Conservation (phyloP, 2,888 invertebrate species). For the Tenthredo notha region DNA sequence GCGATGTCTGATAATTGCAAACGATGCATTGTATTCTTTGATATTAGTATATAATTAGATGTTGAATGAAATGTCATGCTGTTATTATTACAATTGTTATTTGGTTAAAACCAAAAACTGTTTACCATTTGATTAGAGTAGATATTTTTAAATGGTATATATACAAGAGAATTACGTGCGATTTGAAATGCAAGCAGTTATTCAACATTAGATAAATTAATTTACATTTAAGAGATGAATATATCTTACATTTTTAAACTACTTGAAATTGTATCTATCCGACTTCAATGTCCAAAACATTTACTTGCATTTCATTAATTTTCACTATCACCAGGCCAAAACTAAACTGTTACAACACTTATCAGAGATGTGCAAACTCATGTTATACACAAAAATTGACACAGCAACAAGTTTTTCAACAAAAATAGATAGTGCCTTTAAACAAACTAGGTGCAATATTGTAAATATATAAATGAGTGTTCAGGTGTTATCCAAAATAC, state of each 20-base stretch:
- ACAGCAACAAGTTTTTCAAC: not conserved
- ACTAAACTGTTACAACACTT: conserved; percentile 24
- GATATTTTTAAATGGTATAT: conserved; percentile 60
- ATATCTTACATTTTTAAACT: not conserved
- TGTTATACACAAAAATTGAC: conserved; percentile 24
- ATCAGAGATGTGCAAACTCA: conserved; percentile 42
- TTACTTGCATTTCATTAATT: conserved; percentile 51
- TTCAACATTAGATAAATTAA: not conserved
- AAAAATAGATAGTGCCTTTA: conserved; percentile 7
- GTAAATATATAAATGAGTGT: not conserved
- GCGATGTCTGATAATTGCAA: not conserved
- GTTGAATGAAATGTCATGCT: conserved; percentile 73
- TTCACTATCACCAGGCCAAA: conserved; percentile 49
- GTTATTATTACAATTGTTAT: conserved; percentile 65
- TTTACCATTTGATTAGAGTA: not conserved
- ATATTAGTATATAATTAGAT: conserved; percentile 6
- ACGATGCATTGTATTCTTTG: not conserved
- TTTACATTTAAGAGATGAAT: conserved; percentile 9
- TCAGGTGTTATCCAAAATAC: too few relatives aligned
- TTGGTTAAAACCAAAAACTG: conserved; percentile 19
- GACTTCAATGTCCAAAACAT: not conserved
- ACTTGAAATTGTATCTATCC: not conserved
- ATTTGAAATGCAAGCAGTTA: conserved; percentile 61
- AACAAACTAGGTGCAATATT: not conserved
- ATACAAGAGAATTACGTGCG: conserved; percentile 69